Base-by-base conservation (phyloP, 2,888 invertebrate genomes). In the Lasioglossum villosulum region DNA sequence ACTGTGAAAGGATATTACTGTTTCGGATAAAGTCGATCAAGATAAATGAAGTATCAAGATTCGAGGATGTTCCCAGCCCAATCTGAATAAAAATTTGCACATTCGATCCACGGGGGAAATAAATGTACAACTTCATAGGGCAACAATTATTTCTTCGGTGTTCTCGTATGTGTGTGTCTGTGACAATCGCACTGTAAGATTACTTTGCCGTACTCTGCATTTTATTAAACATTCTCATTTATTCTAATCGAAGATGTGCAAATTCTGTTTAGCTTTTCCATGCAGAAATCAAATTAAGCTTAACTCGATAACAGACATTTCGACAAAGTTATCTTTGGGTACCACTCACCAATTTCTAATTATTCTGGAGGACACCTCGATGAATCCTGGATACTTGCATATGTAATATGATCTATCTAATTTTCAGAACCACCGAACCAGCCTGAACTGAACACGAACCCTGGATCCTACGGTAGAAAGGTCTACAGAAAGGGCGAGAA, bases 401-500 rank as follows among this genome's bases (percentile, higher is more conserved):
- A 30, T 27, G 27, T 27, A 27, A 59, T 23, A 23, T 2, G 14
- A 23, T 68, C 12, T 2, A 66, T 23, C 48, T 19, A 19, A 83
- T 78, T 95, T 95, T 71, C 94, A 96, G 95, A 95, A 95, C 80
- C 97, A 92, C 93, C 96, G 70, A 87, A 95, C 91, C 76, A 95
- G 91, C 93, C 96, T 37, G 93, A 95, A 90, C 94, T 97, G 80
- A 95, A 95, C 74, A 91, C 95, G 66, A 92, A 82, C 56, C 80
- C 86, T 12, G 94, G 95, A 74, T 95, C 95, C 23, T 95, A 95
- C 78, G 94, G 94, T 72, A 89, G 95, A 0, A 92, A 94, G 80
- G 94, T 94, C 10, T 97, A 96, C 95, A 96, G 95, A 89, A 97
- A 97, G 76, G 97, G 97, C 4, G 97, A 97, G 30, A 95, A 95